Conservation (phyloP, 2,113 vertebrate genomes). For the Pavo muticus region DNA sequence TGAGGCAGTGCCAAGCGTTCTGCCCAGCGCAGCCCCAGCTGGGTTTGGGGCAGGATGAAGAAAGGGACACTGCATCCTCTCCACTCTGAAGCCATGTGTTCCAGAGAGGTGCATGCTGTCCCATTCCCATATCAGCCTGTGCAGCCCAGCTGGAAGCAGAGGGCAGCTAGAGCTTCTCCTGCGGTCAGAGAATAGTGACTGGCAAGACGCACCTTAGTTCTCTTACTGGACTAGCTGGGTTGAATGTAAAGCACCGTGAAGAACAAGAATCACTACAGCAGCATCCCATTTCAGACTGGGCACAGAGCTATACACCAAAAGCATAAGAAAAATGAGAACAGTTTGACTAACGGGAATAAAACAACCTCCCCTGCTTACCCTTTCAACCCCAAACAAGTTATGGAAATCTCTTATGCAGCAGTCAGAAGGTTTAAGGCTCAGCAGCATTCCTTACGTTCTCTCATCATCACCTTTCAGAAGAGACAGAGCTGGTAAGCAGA, state of each 20-base stretch:
- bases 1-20: not conserved
- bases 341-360: not conserved
- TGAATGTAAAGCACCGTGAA: not conserved
- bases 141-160: not conserved
- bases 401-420: fast-evolving
- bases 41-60: not conserved
- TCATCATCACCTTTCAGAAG: not conserved
- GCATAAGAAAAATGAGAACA: not conserved
- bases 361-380: not conserved
- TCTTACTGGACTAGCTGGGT: not conserved
- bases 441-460: not conserved
- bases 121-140: not conserved
- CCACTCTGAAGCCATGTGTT: not conserved
- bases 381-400: not conserved
- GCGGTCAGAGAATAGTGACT: not conserved
- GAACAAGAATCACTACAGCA: not conserved
- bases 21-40: not conserved
- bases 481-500: not conserved
- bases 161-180: not conserved
- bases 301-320: not conserved
- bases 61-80: not conserved
- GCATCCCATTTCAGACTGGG: not conserved
- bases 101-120: not conserved
- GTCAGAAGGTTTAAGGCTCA: not conserved
- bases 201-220: not conserved